phyloP scores from a whole-genome alignment of 2,113 vertebrate genomes.

The Morone chrysops region DNA sequence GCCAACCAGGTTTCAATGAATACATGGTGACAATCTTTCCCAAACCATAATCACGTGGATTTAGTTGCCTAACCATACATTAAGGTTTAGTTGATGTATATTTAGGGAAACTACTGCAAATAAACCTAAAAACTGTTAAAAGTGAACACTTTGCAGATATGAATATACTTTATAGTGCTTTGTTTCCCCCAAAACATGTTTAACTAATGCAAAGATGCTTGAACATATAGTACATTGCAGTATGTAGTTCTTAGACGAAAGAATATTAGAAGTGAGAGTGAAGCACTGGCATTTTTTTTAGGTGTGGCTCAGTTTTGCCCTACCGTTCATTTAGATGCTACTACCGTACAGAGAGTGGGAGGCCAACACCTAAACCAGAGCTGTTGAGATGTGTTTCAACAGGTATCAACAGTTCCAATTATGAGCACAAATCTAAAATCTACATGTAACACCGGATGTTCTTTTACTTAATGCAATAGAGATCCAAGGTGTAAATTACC shows the following conservation, averaged over 20 bases:
- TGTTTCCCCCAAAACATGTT: not conserved
- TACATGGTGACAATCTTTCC: not conserved
- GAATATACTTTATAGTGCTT: not conserved
- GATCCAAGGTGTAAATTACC: not conserved
- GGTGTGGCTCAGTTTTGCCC: constrained; percentile 62
- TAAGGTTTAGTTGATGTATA: not conserved
- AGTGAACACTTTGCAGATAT: not conserved
- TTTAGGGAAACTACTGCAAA: not conserved
- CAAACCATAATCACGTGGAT: not conserved
- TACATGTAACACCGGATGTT: not conserved
- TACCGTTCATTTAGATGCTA: constrained; percentile 28
- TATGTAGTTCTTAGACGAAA: not conserved
- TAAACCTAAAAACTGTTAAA: not conserved
- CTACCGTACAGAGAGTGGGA: constrained; percentile 19
- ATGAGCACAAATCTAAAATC: constrained; percentile 18
- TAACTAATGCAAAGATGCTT: not conserved
- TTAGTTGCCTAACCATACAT: not conserved
- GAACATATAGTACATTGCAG: not conserved
- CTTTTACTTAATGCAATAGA: not conserved
- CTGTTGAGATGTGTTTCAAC: constrained; percentile 57
- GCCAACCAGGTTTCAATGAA: not conserved
- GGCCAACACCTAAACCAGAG: constrained; percentile 49
- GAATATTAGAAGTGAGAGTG: constrained; percentile 15
- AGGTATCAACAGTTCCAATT: constrained; percentile 48
- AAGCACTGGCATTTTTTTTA: constrained; percentile 46